Conservation (phyloP, 92 coral and sea anemone species). For the Umimayanthus chanpuru region DNA sequence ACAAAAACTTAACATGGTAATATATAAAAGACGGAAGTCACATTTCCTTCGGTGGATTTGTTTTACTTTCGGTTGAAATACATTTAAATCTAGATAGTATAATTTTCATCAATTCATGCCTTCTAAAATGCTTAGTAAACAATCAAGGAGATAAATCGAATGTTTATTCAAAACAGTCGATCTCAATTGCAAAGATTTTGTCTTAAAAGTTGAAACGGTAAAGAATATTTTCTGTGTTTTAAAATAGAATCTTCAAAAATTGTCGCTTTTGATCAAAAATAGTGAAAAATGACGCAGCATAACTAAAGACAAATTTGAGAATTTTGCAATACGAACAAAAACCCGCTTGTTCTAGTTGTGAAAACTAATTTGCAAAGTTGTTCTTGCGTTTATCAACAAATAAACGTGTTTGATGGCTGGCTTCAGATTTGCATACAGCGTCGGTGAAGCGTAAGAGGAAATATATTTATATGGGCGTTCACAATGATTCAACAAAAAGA, state of each 20-base stretch:
- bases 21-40: neutral
- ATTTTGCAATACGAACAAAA: neutral
- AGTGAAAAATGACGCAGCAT: neutral
- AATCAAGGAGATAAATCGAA: neutral
- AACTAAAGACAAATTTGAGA: too few relatives aligned
- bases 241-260: too few relatives aligned
- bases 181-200: neutral
- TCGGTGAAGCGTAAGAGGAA: neutral
- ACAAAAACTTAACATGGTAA: too few relatives aligned
- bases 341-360: neutral
- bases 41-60: neutral
- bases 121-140: neutral
- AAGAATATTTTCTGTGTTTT: neutral
- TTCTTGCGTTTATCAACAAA: neutral
- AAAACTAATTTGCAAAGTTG: neutral
- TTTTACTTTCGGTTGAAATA: neutral
- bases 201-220: neutral
- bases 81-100: neutral
- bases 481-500: neutral
- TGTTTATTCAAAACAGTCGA: slow-evolving; percentile 8
- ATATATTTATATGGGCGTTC: neutral
- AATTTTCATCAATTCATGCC: neutral
- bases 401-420: neutral
- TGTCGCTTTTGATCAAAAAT: neutral
- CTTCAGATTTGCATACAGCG: neutral